phyloP scores from a whole-genome alignment of 2,797 vertebrate genomes.

The Rhyacichthys aspro region DNA sequence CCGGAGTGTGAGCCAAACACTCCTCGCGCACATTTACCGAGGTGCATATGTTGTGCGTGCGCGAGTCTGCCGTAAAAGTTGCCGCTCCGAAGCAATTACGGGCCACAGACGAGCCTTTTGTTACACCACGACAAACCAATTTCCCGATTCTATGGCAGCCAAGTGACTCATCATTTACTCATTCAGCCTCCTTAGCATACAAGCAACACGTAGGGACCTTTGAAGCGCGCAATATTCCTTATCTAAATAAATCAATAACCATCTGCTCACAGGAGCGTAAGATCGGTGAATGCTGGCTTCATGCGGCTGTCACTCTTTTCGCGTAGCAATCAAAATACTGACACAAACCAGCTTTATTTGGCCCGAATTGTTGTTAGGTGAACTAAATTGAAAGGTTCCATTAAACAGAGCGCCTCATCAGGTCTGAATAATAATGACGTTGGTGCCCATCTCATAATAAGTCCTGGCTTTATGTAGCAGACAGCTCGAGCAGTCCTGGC shows the following conservation, averaged over 20 bases:
- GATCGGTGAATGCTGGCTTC: conserved; percentile 21
- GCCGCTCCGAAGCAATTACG: conserved; percentile 59
- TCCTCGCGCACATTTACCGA: conserved; percentile 13
- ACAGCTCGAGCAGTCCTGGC: conserved; percentile 50
- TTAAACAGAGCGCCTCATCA: conserved; percentile 72
- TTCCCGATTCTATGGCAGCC: conserved; percentile 68
- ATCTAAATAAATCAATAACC: conserved; percentile 70
- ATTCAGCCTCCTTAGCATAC: conserved; percentile 60
- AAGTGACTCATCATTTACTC: conserved; percentile 68
- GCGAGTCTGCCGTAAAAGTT: conserved; percentile 37
- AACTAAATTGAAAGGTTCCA: conserved; percentile 71
- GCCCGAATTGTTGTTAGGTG: conserved; percentile 60
- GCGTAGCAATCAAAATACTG: conserved; percentile 54
- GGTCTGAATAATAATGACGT: conserved; percentile 75
- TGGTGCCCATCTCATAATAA: conserved; percentile 66
- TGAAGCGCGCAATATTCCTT: conserved; percentile 59
- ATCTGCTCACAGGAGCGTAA: conserved; percentile 28
- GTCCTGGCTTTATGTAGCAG: conserved; percentile 65
- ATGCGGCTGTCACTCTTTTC: conserved; percentile 31
- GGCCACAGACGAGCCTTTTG: conserved; percentile 61
- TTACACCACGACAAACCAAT: conserved; percentile 72
- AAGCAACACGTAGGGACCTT: conserved; percentile 45
- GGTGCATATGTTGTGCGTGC: conserved; percentile 7
- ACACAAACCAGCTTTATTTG: conserved; percentile 52
- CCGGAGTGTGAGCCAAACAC: conserved; percentile 25